Percentiles rank a stretch among this genome's conserved stretches.
phyloP scores from a whole-genome alignment of 2,797 vertebrate genomes.

The Ctenosaura bakeri region DNA sequence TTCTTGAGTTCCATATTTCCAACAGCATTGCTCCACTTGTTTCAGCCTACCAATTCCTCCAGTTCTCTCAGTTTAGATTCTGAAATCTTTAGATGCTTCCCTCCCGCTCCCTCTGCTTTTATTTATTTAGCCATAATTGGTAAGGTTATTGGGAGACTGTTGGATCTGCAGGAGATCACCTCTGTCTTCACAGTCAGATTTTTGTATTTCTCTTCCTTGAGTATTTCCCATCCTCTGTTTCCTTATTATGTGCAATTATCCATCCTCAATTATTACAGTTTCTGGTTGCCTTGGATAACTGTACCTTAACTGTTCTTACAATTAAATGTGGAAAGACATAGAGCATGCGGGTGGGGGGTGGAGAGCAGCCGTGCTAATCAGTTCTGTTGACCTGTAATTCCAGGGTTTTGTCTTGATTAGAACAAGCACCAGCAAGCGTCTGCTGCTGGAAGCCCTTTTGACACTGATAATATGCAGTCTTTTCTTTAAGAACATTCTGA shows the following conservation, averaged over 20 bases:
- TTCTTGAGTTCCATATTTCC: not conserved
- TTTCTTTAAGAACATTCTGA: not conserved
- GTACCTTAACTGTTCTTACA: not conserved
- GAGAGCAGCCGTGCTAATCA: not conserved
- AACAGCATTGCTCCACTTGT: not conserved
- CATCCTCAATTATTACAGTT: not conserved
- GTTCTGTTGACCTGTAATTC: not conserved
- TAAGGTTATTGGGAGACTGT: not conserved
- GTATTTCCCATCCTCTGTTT: not conserved
- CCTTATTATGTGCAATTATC: conserved; percentile 10
- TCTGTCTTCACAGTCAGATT: conserved; percentile 10
- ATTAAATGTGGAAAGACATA: not conserved
- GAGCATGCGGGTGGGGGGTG: not conserved
- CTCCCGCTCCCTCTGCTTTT: too few species aligned
- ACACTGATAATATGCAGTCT: not conserved
- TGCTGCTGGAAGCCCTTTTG: not conserved
- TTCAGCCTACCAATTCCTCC: not conserved
- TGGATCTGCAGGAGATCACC: not conserved
- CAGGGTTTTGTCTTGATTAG: not conserved
- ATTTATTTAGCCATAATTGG: not conserved
- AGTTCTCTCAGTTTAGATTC: not conserved
- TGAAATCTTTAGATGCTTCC: not conserved
- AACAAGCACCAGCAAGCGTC: too few species aligned
- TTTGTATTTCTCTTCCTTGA: not conserved
- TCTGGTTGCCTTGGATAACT: not conserved